These are phyloP conservation scores for Gandaritis pyraliata DNA, from an alignment of 2,888 invertebrate species.

Conservation along the genomic window DNA sequence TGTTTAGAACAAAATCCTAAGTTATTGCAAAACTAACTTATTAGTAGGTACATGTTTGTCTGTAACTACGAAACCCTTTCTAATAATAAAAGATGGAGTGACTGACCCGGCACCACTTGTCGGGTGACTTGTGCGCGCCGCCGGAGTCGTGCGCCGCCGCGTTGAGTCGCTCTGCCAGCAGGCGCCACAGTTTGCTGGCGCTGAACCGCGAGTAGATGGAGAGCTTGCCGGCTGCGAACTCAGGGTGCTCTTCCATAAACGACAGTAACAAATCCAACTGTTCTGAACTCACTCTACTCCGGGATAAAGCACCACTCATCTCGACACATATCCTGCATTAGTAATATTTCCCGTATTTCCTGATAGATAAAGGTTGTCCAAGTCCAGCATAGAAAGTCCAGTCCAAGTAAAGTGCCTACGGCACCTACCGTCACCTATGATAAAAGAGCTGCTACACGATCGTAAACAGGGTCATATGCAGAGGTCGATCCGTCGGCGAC, in stretches of 20 bases:
- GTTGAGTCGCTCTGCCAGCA: conserved; percentile 75
- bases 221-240: conserved; percentile 77
- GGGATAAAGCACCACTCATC: conserved; percentile 70
- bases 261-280: conserved; percentile 71
- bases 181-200: conserved; percentile 75
- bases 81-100: too few relatives aligned
- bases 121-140: conserved; percentile 75
- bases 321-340: conserved; percentile 43
- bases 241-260: conserved; percentile 81
- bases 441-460: too few relatives aligned
- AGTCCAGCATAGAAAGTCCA: too few relatives aligned
- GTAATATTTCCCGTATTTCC: not conserved
- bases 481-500: too few relatives aligned
- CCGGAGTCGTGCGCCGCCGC: conserved; percentile 71
- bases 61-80: too few relatives aligned
- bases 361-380: too few relatives aligned
- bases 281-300: conserved; percentile 76
- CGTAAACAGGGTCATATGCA: too few relatives aligned
- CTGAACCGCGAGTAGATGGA: conserved; percentile 77
- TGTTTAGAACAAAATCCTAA: too few relatives aligned
- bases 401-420: too few relatives aligned
- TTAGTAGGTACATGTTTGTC: too few relatives aligned
- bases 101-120: conserved; percentile 78
- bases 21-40: too few relatives aligned
- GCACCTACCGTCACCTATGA: too few relatives aligned